Percentiles rank a stretch among this genome's conserved stretches.
These are phyloP conservation scores for Scaptomyza reducta DNA, from an alignment of 2,888 invertebrate species.

Conservation along the genomic window DNA sequence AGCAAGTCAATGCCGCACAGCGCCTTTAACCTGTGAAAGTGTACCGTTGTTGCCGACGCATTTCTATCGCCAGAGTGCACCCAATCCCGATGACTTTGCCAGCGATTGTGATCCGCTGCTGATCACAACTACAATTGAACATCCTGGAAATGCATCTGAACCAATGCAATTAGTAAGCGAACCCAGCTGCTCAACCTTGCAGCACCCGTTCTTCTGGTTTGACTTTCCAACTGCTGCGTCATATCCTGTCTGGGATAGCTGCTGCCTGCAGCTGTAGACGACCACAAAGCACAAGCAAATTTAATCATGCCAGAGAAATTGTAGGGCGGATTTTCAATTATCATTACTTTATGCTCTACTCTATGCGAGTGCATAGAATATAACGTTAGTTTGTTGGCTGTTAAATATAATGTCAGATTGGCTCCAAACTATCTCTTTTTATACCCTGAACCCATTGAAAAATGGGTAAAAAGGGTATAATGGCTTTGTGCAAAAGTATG, in stretches of 20 bases:
- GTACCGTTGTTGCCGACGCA: constrained; percentile 33
- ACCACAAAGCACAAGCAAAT: constrained; percentile 22
- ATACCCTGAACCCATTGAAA: no score
- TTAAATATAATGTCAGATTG: neutral
- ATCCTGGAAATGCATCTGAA: neutral
- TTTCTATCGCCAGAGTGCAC: constrained; percentile 41
- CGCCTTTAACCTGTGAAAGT: neutral
- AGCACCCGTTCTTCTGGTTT: neutral
- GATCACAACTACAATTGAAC: constrained; percentile 36
- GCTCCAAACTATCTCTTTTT: neutral
- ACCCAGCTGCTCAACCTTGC: constrained; percentile 7
- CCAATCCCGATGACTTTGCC: constrained; percentile 47
- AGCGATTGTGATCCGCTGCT: constrained; percentile 53
- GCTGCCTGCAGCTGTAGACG: constrained; percentile 12
- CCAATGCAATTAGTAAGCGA: constrained; percentile 39
- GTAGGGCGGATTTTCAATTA: constrained; percentile 48
- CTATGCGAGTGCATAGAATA: neutral
- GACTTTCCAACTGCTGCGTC: neutral
- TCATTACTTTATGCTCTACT: constrained; percentile 31
- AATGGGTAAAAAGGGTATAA: no score
- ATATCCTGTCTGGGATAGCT: constrained; percentile 32
- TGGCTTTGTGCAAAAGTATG: no score
- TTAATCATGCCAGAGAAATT: constrained; percentile 44
- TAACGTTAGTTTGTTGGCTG: constrained; percentile 1
- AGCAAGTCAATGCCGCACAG: neutral